Percentiles rank a stretch among this genome's conserved stretches.
phyloP scores from a whole-genome alignment of 2,797 vertebrate species.

The Coreius guichenoti region DNA sequence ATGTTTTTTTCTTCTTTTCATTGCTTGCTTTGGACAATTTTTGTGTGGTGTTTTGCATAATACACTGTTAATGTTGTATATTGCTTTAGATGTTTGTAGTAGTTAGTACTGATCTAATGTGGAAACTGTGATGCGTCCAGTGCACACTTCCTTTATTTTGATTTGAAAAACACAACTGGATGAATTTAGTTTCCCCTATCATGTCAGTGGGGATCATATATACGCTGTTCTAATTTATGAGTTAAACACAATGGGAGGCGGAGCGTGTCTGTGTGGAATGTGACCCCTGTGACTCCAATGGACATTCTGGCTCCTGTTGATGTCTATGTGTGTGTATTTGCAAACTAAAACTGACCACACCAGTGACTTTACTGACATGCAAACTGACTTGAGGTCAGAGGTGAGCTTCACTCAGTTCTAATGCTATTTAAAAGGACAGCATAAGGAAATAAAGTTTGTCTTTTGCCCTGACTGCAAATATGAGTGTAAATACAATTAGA shows the following conservation, averaged over 20 bases:
- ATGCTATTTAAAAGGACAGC: background rate
- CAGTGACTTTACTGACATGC: background rate
- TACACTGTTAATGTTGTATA: background rate
- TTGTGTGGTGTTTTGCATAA: background rate
- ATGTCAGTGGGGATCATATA: conserved; percentile 13
- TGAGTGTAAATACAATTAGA: background rate
- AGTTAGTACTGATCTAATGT: background rate
- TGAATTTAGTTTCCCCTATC: conserved; percentile 54
- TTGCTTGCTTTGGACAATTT: background rate
- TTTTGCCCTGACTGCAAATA: background rate
- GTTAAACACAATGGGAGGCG: conserved; percentile 81
- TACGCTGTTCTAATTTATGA: conserved; percentile 61
- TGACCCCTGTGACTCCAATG: conserved; percentile 71
- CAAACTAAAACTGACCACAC: conserved; percentile 21
- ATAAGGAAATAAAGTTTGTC: background rate
- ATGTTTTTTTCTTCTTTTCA: conserved; percentile 5
- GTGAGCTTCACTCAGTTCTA: background rate
- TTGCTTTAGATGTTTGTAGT: background rate
- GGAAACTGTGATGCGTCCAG: background rate
- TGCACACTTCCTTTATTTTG: conserved; percentile 42
- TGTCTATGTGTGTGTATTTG: conserved; percentile 21
- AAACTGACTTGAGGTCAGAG: conserved; percentile 35
- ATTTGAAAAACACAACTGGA: conserved; percentile 17
- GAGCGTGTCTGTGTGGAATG: conserved; percentile 77
- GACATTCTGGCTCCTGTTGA: conserved; percentile 52